Conservation (phyloP, 2,888 invertebrate genomes). For the Clepsis dumicolana region DNA sequence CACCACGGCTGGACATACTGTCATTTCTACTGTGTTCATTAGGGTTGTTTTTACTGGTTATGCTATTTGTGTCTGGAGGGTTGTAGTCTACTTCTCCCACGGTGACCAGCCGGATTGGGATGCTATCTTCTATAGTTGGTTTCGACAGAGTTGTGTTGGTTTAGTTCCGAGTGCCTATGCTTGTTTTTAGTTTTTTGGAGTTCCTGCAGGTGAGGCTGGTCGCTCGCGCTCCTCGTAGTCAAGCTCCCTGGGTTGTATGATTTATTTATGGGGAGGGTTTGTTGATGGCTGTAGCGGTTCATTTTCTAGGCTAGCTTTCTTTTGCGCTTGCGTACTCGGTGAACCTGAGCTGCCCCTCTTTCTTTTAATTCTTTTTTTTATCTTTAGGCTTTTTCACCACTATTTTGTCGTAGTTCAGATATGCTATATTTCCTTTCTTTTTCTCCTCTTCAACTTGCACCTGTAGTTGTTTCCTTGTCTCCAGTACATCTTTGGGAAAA, state of each 20-base stretch:
- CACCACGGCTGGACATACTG: too few species aligned
- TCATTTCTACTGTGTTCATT: too few species aligned
- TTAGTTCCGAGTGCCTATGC: neutral
- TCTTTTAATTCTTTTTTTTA: conserved; percentile 34
- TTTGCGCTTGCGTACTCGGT: conserved; percentile 32
- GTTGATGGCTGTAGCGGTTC: neutral
- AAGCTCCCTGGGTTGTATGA: neutral
- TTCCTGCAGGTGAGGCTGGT: too few species aligned
- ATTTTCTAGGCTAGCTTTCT: conserved; percentile 22
- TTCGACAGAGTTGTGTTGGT: neutral
- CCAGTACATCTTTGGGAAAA: conserved; percentile 34
- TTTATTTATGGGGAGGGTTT: neutral
- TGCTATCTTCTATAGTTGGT: neutral
- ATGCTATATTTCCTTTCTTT: conserved; percentile 42
- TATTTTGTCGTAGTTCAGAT: conserved; percentile 31
- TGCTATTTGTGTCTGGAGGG: too few species aligned
- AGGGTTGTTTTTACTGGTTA: too few species aligned
- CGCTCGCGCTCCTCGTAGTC: neutral
- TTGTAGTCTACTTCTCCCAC: too few species aligned
- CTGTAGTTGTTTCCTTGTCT: conserved; percentile 34
- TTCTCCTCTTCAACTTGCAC: conserved; percentile 32
- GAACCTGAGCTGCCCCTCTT: conserved; percentile 41
- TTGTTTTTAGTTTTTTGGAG: conserved; percentile 4
- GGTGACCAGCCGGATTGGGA: neutral
- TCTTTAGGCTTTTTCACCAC: conserved; percentile 25